These are phyloP conservation scores for Cyprinodon tularosa DNA, from an alignment of 2,113 vertebrate species.

Conservation along the genomic window DNA sequence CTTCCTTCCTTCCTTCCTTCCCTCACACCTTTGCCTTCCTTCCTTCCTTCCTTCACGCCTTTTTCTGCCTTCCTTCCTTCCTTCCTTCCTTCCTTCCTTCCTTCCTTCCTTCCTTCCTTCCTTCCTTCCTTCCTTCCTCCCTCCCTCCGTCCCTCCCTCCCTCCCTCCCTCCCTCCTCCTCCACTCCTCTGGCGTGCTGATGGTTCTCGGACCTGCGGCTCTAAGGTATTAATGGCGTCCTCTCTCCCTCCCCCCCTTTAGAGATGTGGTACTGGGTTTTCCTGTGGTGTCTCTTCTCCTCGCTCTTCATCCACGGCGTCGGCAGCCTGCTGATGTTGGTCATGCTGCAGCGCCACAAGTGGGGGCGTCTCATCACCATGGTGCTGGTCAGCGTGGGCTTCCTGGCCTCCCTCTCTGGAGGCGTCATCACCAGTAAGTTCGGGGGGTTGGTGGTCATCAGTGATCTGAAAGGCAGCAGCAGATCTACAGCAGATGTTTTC, in stretches of 20 bases:
- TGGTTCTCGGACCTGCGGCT: background rate
- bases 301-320: conserved; percentile 93
- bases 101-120: no score
- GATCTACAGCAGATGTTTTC: no score
- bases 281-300: conserved; percentile 99
- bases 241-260: conserved; percentile 70
- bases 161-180: no score
- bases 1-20: no score
- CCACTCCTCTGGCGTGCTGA: no score
- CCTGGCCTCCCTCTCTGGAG: conserved; percentile 92
- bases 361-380: conserved; percentile 93
- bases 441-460: background rate
- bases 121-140: no score
- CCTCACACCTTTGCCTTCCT: no score
- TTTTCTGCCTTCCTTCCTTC: no score
- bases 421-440: conserved; percentile 96
- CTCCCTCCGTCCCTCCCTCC: no score
- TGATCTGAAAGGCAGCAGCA: no score
- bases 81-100: no score
- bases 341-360: conserved; percentile 94
- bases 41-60: no score
- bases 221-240: background rate
- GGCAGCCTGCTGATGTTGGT: conserved; percentile 94
- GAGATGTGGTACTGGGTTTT: conserved; percentile 99
- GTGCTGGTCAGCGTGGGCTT: conserved; percentile 93